These are phyloP conservation scores for Parnassius orleans DNA, from an alignment of 2,888 invertebrate species.

Conservation along the genomic window DNA sequence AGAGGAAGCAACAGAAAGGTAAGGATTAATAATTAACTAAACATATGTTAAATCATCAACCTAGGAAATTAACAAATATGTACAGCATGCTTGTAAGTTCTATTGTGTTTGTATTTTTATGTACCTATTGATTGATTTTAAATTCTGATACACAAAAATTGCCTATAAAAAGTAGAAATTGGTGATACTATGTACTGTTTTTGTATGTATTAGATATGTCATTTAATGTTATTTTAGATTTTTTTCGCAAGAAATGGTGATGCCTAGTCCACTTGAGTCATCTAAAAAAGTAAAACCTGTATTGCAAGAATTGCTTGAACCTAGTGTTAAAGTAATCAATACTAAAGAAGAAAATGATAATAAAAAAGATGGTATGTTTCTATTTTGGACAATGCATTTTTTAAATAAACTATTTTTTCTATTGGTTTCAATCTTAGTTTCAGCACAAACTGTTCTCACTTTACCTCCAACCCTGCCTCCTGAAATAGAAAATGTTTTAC, in stretches of 20 bases:
- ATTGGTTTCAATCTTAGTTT: conserved; percentile 58
- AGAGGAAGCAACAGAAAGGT: conserved; percentile 85
- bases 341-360: conserved; percentile 45
- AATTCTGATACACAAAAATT: too few species aligned
- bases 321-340: conserved; percentile 49
- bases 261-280: conserved; percentile 80
- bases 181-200: too few species aligned
- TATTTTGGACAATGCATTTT: neutral
- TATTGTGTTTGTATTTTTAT: too few species aligned
- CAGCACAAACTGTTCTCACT: conserved; percentile 84
- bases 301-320: conserved; percentile 47
- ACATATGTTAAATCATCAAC: too few species aligned
- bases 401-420: neutral
- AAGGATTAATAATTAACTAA: conserved; percentile 23
- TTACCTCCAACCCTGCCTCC: conserved; percentile 83
- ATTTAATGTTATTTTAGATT: conserved; percentile 51
- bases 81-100: too few species aligned
- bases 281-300: conserved; percentile 68
- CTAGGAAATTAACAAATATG: conserved; percentile 1
- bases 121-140: too few species aligned
- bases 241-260: conserved; percentile 80
- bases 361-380: conserved; percentile 59
- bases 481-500: conserved; percentile 82
- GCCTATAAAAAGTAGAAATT: too few species aligned
- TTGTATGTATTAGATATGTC: neutral